Conservation (phyloP, 2,797 vertebrate genomes). For the Betta splendens region DNA sequence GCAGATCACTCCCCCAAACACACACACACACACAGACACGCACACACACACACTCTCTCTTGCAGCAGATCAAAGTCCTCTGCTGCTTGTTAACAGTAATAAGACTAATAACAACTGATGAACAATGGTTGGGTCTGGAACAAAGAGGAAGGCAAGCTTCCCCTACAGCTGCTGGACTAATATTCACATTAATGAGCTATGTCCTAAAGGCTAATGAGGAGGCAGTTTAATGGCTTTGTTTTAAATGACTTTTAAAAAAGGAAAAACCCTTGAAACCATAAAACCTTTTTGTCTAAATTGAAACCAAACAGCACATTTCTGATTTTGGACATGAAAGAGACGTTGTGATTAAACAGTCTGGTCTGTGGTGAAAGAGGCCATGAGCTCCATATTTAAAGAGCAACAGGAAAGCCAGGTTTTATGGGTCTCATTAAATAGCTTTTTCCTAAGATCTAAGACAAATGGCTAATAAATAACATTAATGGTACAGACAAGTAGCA, state of each 20-base stretch:
- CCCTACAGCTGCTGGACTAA: slow-evolving; percentile 12
- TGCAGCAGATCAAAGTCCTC: slow-evolving; percentile 58
- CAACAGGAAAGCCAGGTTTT: slow-evolving; percentile 57
- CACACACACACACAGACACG: slow-evolving; percentile 1
- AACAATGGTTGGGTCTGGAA: slow-evolving; percentile 39
- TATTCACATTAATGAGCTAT: slow-evolving; percentile 5
- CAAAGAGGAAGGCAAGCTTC: slow-evolving; percentile 40
- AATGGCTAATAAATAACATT: slow-evolving; percentile 36
- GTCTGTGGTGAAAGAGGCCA: slow-evolving; percentile 7
- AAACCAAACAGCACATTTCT: not conserved
- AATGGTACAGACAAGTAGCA: too few relatives aligned
- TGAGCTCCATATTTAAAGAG: slow-evolving; percentile 58
- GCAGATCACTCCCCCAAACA: too few relatives aligned
- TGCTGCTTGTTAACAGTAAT: slow-evolving; percentile 67
- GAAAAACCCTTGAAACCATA: not conserved
- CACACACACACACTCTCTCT: slow-evolving; percentile 5
- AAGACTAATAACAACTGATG: slow-evolving; percentile 61
- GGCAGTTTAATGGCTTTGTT: too few relatives aligned
- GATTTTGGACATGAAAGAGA: not conserved
- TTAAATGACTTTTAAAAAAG: too few relatives aligned
- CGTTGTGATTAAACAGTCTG: not conserved
- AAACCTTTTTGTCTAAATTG: not conserved
- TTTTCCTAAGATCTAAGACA: slow-evolving; percentile 53
- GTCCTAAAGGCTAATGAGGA: too few relatives aligned
- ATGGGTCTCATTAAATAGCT: slow-evolving; percentile 58